phyloP scores from a whole-genome alignment of 2,797 vertebrate species.

The Oreortyx pictus region DNA sequence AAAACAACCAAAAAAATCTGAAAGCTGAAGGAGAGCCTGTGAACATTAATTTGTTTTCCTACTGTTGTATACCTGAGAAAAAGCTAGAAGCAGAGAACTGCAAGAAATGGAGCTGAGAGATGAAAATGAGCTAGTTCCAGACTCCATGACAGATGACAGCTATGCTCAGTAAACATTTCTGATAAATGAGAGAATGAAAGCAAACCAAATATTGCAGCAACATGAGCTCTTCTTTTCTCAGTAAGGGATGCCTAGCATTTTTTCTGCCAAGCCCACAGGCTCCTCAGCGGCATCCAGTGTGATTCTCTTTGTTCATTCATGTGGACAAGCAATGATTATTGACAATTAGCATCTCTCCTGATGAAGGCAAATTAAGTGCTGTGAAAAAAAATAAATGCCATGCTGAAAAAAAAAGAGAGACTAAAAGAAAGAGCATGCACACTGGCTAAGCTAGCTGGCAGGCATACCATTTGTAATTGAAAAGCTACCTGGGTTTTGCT shows the following conservation, averaged over 20 bases:
- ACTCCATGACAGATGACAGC: neutral
- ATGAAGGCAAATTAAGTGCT: conserved; percentile 60
- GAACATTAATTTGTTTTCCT: neutral
- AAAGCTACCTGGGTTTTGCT: conserved; percentile 40
- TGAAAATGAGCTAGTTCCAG: neutral
- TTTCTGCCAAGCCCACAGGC: conserved; percentile 8
- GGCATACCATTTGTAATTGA: conserved; percentile 5
- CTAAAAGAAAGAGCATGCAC: neutral
- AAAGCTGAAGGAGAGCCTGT: neutral
- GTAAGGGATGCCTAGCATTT: neutral
- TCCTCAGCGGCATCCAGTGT: neutral
- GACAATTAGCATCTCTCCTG: conserved; percentile 55
- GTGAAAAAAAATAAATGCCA: conserved; percentile 30
- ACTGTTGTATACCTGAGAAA: neutral
- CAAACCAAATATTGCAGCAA: conserved; percentile 14
- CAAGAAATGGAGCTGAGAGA: neutral
- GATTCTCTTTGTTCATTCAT: conserved; percentile 39
- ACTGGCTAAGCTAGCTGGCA: neutral
- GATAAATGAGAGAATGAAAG: conserved; percentile 11
- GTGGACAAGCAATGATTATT: conserved; percentile 13
- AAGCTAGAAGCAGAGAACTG: neutral
- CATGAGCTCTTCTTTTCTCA: neutral
- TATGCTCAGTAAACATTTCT: conserved; percentile 20
- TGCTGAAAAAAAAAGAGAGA: neutral
- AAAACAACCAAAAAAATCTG: neutral